Evolutionary conservation across 2,888 invertebrate species (phyloP).

Genomic region (Habroteleia sp.): DNA sequence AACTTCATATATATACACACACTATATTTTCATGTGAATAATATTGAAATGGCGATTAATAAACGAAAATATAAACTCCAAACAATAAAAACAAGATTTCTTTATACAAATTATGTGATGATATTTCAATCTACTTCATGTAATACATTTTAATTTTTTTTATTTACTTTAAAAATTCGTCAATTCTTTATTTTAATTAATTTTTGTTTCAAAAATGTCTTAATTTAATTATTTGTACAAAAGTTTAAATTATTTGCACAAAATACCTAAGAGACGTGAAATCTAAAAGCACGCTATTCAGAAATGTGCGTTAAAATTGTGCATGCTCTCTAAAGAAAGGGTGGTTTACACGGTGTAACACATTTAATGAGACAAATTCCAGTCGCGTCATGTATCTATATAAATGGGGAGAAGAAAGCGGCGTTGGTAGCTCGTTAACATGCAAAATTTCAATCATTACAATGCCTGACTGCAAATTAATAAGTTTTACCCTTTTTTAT

Average conservation of each 20-base stretch:
- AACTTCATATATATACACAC: too few relatives aligned
- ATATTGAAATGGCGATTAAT: too few relatives aligned
- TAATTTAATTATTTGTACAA: conserved; percentile 1
- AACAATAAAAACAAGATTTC: too few relatives aligned
- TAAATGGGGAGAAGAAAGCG: conserved; percentile 50
- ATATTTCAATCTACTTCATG: too few relatives aligned
- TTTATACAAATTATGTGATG: too few relatives aligned
- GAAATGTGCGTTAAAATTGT: conserved; percentile 31
- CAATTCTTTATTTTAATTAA: too few relatives aligned
- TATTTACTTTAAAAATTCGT: too few relatives aligned
- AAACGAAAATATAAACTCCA: too few relatives aligned
- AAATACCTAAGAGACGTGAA: conserved; percentile 28
- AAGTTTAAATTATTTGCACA: conserved; percentile 7
- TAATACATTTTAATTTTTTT: too few relatives aligned
- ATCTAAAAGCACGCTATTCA: conserved; percentile 27
- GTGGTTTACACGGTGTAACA: conserved; percentile 55
- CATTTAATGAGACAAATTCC: conserved; percentile 61
- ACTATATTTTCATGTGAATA: too few relatives aligned
- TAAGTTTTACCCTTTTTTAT: too few relatives aligned
- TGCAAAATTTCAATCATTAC: conserved; percentile 56
- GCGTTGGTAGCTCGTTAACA: conserved; percentile 56
- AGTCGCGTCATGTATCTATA: conserved; percentile 36
- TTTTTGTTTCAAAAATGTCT: neutral
- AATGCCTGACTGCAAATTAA: conserved; percentile 34
- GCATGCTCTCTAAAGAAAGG: conserved; percentile 19